These are phyloP conservation scores for Ailuropoda melanoleuca DNA, from an alignment of 2,113 vertebrate genomes.

Conservation along the genomic window DNA sequence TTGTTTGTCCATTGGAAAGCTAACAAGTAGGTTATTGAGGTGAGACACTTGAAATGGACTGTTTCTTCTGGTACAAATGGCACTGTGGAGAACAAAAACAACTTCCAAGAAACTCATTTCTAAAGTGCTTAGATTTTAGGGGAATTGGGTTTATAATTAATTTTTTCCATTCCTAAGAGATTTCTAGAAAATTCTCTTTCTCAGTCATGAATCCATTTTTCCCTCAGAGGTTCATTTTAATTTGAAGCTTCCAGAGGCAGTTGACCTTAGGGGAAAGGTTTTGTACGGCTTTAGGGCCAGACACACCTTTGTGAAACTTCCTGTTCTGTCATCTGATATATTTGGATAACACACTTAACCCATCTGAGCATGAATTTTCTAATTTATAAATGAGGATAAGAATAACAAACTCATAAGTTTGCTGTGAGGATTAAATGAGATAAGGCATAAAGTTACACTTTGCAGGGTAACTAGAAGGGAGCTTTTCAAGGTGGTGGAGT, in stretches of 20 bases:
- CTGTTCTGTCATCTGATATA: background rate
- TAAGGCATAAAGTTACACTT: background rate
- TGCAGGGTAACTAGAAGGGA: background rate
- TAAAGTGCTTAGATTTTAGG: constrained; percentile 35
- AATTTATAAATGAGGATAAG: background rate
- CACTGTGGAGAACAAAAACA: background rate
- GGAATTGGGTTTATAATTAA: constrained; percentile 52
- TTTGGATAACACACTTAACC: background rate
- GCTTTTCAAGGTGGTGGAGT: background rate
- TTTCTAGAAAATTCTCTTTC: constrained; percentile 55
- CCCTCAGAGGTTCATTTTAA: background rate
- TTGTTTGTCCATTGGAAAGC: background rate
- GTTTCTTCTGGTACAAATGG: constrained; percentile 28
- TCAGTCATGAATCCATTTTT: background rate
- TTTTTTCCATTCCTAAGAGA: constrained; percentile 30
- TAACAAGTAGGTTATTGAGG: background rate
- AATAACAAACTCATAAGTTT: background rate
- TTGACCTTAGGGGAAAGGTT: background rate
- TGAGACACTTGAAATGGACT: constrained; percentile 7
- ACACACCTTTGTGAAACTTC: background rate
- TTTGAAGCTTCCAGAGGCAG: background rate
- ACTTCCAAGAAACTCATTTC: constrained; percentile 29
- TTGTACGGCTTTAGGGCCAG: background rate
- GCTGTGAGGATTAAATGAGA: background rate
- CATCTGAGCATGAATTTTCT: background rate